A percentile compares a stretch with the other conserved stretches of the same genome.
Evolutionary conservation across 2,113 vertebrate genomes (phyloP).

Genomic region (Xyrauchen texanus): DNA sequence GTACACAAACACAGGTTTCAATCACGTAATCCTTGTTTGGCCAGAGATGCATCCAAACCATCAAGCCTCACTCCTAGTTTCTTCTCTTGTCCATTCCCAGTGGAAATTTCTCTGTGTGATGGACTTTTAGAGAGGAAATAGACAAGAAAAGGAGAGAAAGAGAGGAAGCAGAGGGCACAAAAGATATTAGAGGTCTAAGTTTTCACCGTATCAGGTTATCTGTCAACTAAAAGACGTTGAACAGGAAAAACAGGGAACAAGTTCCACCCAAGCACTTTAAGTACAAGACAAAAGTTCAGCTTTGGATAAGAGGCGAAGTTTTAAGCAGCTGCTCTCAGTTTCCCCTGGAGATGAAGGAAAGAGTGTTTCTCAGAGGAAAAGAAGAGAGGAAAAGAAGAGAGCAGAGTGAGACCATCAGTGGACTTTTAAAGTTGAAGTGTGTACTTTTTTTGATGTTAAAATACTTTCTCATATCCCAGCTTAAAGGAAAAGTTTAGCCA

Average conservation of each 20-base stretch:
- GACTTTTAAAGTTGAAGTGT: conserved; percentile 8
- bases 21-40: neutral
- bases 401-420: neutral
- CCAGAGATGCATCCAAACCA: neutral
- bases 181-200: neutral
- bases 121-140: neutral
- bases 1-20: neutral
- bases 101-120: conserved; percentile 4
- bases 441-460: neutral
- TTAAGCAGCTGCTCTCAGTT: conserved; percentile 37
- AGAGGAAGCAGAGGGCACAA: conserved; percentile 23
- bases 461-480: neutral
- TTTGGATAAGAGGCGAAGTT: conserved; percentile 20
- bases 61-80: neutral
- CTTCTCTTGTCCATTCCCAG: neutral
- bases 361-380: neutral
- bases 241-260: conserved; percentile 22
- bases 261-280: conserved; percentile 25
- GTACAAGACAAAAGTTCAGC: conserved; percentile 18
- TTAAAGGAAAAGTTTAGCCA: too few relatives aligned
- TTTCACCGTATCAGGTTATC: conserved; percentile 18
- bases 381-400: conserved; percentile 8
- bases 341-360: conserved; percentile 47
- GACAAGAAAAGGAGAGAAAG: conserved; percentile 9
- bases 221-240: conserved; percentile 16